Evolutionary conservation across 2,113 vertebrate species (phyloP), one percentile per base, ranked within the genome.

Genomic region (Scortum barcoo): DNA sequence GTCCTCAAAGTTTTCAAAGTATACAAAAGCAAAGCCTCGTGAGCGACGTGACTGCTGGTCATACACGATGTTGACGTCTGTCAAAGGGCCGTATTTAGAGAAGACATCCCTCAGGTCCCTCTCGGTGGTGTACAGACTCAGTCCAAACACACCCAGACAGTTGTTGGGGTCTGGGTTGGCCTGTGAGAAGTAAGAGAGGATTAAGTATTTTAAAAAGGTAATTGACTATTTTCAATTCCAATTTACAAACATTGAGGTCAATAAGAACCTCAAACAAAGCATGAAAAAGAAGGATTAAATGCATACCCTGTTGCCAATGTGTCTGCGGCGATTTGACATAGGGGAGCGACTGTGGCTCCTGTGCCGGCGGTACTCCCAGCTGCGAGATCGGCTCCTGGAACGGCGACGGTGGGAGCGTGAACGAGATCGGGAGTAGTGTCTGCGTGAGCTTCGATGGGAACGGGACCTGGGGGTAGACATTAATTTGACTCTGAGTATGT

Each of bases 71-170:
- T 98, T 99, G 89, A 99, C 98, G 8, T 96, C 96, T 68, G 92
- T 93, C 89, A 99, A 90, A 19, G 98, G 97, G 79, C 98, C 98
- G 0, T 99, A 97, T 70, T 97, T 97, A 40, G 97, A 98, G 91
- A 99, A 99, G 20, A 99, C 97, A 88, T 99, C 98, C 77, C 98
- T 95, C 72, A 99, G 88, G 83, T 99, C 98, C 83, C 97, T 95
- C 94, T 99, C 98, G 12, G 98, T 98, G 80, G 98, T 99, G 86
- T 99, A 99, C 72, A 99, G 95, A 90, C 98, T 99, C 92, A 99
- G 95, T 72, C 98, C 97, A 93, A 99, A 99, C 50, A 99, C 98
- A 86, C 98, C 98, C 38, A 99, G 95, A 84, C 98, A 99, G 2
- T 87, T 95, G 87, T 97, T 99, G 13, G 97, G 97, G 91, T 98